Base-by-base conservation (phyloP, 2,797 vertebrate species). In the Gallinago solitaria region DNA sequence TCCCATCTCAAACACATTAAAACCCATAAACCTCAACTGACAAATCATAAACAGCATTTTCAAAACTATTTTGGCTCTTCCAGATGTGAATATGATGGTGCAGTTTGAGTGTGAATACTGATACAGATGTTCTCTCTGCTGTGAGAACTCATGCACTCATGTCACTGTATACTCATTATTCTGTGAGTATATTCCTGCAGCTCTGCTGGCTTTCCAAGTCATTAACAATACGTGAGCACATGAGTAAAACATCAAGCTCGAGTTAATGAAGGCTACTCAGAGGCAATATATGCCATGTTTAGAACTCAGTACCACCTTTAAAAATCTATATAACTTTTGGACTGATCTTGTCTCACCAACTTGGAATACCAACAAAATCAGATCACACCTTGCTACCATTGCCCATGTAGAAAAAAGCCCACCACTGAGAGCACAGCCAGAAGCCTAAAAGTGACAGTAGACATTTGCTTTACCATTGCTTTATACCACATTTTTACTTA, bases 311-410 rank as follows among this genome's bases (percentile, higher is more conserved):
- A 35, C 12, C 80, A 23, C 16, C 12, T 30, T 63, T 8, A 35
- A 32, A 77, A 47, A 19, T 4, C 8, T 4, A 1, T 48, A 11
- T 5, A 70, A 6, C 7, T 41, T 78, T 77, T n/a, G 35, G 4
- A 9, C 16, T 67, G 53, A 74, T 7, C 12, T 43, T 32, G 14
- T 21, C 24, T 54, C 37, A 87, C 18, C 16, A 33, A 8, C 19
- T 24, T 25, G 30, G 5, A 18, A 5, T 6, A 33, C 7, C 51
- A 43, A 9, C 5, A 61, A 50, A 50, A 14, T 12, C 10, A 76
- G 14, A 39, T 25, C 8, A 7, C 1, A 8, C 1, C 9, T 45
- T 78, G 57, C 17, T 60, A 9, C 3, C 13, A 2, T 11, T 54
- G 13, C 9, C 50, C 23, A 9, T 4, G 15, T 3, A 21, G 60